Evolutionary conservation across 2,888 invertebrate species (phyloP), one percentile per base, ranked within the genome.

Genomic region (Congeria kusceri): DNA sequence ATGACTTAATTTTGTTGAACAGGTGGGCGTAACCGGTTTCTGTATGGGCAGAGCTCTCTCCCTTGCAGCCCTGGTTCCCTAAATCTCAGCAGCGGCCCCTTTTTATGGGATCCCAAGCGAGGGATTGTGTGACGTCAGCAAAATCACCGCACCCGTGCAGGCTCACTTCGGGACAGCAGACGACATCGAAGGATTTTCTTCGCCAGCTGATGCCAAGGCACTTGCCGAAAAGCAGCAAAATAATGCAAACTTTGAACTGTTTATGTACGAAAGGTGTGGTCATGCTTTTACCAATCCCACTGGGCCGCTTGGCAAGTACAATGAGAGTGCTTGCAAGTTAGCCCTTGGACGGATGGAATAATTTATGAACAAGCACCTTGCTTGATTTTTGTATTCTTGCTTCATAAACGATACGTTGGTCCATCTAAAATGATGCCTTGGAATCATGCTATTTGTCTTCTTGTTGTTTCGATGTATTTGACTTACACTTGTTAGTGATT

Each of bases 41-140:
- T 92, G 92, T 74, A 91, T 92, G 92, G 92, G 92, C 23, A 92
- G 92, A 7, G 92, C 92, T 5, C 77, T 92, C 29, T 69, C 84
- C 20, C 68, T 92, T 47, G 90, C 89, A 0, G 83, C 83, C 0
- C 66, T 85, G 4, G 73, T 90, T 3, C 71, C 79, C 13, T 90
- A 90, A 29, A 81, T 91, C 18, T 87, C 86, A 29, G 92, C 92
- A 0, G 83, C 91, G 1, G 90, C 88, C 5, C 92, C 92, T 0
- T 92, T 92, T 79, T 92, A 92, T 58, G 92, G 92, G 0, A 91
- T 91, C 56, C 91, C 91, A 7, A 67, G 73, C 0, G 67, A 83
- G 1, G 74, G 82, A 7, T 67, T 89, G 5, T 90, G 86, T 49
- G 91, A 92, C 68, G 79, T 91, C 4, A 74, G 87, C 18, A 87